phyloP scores from a whole-genome alignment of 2,888 invertebrate species.

The Anarsia innoxiella region DNA sequence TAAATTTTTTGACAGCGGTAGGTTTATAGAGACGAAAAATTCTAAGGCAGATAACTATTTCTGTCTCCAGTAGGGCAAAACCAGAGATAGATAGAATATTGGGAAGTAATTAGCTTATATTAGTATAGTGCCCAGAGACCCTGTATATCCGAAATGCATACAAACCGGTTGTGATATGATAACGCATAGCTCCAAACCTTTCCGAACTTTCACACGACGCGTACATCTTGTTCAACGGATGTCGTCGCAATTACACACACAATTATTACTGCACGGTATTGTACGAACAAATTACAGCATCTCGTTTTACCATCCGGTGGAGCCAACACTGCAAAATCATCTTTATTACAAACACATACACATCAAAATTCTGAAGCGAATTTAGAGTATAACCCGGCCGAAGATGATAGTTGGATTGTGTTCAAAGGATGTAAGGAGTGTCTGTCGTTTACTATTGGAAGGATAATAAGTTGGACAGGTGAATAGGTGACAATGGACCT shows the following conservation, averaged over 20 bases:
- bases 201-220: constrained; percentile 68
- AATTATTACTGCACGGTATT: constrained; percentile 69
- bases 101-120: too few relatives aligned
- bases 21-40: too few relatives aligned
- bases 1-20: too few relatives aligned
- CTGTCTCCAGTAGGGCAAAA: too few relatives aligned
- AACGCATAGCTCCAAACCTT: constrained; percentile 29
- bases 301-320: constrained; percentile 68
- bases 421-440: constrained; percentile 33
- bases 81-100: too few relatives aligned
- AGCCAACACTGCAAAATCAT: background rate
- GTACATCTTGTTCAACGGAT: constrained; percentile 56
- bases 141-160: constrained; percentile 50
- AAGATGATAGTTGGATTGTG: constrained; percentile 20
- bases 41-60: too few relatives aligned
- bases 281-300: constrained; percentile 68
- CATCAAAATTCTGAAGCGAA: background rate
- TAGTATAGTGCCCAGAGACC: too few relatives aligned
- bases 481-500: constrained; percentile 43
- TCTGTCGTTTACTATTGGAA: constrained; percentile 30
- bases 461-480: constrained; percentile 55
- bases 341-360: background rate
- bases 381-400: constrained; percentile 22
- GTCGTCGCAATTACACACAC: constrained; percentile 67
- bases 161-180: constrained; percentile 53